Evolutionary conservation across 2,797 vertebrate species (phyloP).

Genomic region (Sardinella longiceps): DNA sequence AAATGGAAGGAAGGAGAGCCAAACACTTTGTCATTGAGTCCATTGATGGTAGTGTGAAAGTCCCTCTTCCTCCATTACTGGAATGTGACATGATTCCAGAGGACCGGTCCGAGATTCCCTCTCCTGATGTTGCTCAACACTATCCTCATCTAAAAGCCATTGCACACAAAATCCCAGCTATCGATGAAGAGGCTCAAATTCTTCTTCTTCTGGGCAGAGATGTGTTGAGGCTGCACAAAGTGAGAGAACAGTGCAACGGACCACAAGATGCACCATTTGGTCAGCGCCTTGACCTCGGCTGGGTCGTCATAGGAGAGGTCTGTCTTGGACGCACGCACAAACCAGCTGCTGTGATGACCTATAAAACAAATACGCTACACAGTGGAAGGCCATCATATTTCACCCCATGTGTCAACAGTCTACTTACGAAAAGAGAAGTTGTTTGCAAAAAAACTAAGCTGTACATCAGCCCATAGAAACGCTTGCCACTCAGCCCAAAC

Average conservation of each 20-base stretch:
- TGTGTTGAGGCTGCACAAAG: conserved; percentile 13
- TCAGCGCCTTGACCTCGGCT: neutral
- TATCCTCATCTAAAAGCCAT: conserved; percentile 3
- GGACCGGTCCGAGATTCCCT: neutral
- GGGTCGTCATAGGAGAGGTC: neutral
- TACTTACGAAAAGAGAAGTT: neutral
- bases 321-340: neutral
- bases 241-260: neutral
- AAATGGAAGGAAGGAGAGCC: neutral
- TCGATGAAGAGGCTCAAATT: neutral
- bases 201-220: neutral
- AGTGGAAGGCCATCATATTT: neutral
- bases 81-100: conserved; percentile 24
- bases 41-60: neutral
- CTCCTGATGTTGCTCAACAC: conserved; percentile 1
- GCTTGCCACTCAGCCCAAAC: no score
- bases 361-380: neutral
- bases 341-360: neutral
- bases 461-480: neutral
- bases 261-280: neutral
- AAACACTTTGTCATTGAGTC: neutral
- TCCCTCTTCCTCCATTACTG: neutral
- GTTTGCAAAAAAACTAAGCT: no score
- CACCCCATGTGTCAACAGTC: neutral
- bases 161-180: neutral